These are phyloP conservation scores for Harlomillsia oculata DNA, from an alignment of 1,140 invertebrate species.

Conservation along the genomic window DNA sequence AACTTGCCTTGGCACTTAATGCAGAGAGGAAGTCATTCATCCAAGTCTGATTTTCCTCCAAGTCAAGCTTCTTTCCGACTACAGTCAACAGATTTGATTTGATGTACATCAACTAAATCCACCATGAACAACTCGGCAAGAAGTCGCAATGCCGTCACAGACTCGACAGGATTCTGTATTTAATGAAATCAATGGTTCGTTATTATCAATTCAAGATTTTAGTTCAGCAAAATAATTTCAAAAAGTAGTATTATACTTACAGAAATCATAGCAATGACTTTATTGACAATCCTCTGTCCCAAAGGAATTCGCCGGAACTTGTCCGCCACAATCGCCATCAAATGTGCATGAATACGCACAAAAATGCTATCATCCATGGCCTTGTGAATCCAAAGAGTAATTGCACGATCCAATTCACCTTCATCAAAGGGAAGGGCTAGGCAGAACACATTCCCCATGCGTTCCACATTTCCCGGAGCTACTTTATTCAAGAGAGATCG, in stretches of 20 bases:
- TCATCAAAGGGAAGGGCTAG: not conserved
- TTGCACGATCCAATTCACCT: not conserved
- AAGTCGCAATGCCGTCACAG: constrained; percentile 8
- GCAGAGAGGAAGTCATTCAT: not conserved
- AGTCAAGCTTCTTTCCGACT: not conserved
- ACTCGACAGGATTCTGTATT: constrained; percentile 4
- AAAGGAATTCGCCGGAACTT: constrained; percentile 6
- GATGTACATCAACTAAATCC: constrained; percentile 2
- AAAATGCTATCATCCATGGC: constrained; percentile 13
- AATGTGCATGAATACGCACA: constrained; percentile 11
- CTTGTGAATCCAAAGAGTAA: constrained; percentile 11
- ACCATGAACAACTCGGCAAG: constrained; percentile 21
- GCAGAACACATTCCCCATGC: constrained; percentile 5
- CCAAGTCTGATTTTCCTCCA: constrained; percentile 16
- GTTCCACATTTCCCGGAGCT: constrained; percentile 15
- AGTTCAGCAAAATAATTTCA: not conserved
- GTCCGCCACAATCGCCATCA: constrained; percentile 8
- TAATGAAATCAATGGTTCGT: not conserved
- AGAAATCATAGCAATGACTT: not conserved
- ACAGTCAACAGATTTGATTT: not conserved
- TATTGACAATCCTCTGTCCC: constrained; percentile 3
- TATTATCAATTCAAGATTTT: not conserved
- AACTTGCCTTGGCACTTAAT: not conserved
- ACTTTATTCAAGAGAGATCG: constrained; percentile 33
- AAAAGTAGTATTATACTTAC: constrained; percentile 1